Evolutionary conservation across 2,113 vertebrate species (phyloP).

Genomic region (Loxodonta africana): DNA sequence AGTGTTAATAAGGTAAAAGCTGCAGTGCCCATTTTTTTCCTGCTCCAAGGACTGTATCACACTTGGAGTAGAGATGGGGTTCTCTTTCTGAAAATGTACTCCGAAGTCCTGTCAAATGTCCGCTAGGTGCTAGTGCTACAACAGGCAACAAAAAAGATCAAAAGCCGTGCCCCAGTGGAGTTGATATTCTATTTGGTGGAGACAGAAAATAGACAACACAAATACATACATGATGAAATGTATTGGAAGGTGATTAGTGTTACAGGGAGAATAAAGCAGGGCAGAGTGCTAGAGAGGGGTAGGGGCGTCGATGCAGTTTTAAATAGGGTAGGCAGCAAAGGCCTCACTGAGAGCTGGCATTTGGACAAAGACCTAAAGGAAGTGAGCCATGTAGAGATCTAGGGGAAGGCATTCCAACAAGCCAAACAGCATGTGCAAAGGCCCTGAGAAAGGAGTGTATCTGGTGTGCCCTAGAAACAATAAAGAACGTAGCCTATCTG

Average conservation of each 20-base stretch:
- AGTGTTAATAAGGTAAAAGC: slow-evolving; percentile 77
- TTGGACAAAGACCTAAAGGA: slow-evolving; percentile 24
- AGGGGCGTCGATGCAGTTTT: background rate
- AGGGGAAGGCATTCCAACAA: background rate
- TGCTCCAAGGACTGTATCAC: slow-evolving; percentile 57
- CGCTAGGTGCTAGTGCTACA: background rate
- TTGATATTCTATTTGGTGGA: background rate
- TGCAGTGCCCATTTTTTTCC: slow-evolving; percentile 50
- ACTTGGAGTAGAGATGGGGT: slow-evolving; percentile 16
- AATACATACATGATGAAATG: background rate
- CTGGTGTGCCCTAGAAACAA: background rate
- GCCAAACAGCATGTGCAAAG: background rate
- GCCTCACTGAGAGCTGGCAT: background rate
- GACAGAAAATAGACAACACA: background rate
- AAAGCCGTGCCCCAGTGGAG: background rate
- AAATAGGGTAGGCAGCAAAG: background rate
- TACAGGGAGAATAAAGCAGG: background rate
- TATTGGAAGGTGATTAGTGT: background rate
- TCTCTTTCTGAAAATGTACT: slow-evolving; percentile 61
- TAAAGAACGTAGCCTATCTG: background rate
- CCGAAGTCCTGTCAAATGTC: slow-evolving; percentile 24
- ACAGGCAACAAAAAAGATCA: background rate
- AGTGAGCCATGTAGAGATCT: background rate
- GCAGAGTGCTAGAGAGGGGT: background rate
- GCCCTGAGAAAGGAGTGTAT: background rate